Conservation (phyloP, 2,888 invertebrate species). For the Chloromyia formosa region DNA sequence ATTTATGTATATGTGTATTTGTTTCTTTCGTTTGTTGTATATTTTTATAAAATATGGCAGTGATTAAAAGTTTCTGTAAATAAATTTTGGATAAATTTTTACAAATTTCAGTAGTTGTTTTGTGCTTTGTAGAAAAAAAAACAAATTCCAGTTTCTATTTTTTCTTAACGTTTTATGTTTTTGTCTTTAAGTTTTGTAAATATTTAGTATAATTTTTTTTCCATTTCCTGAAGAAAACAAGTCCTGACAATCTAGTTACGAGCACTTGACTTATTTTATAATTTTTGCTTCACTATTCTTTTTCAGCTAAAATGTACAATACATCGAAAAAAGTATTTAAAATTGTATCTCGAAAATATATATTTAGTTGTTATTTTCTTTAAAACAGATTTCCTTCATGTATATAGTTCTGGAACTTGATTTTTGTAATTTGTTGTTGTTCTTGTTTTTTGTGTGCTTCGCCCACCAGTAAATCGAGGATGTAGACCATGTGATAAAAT, state of each 20-base stretch:
- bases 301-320: not conserved
- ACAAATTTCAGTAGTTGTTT: constrained; percentile 6
- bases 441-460: not conserved
- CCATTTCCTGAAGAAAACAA: constrained; percentile 40
- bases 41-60: constrained; percentile 33
- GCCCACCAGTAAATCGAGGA: not conserved
- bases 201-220: constrained; percentile 3
- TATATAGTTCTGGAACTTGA: constrained; percentile 21
- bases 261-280: constrained; percentile 7
- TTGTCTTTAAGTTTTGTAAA: constrained; percentile 38
- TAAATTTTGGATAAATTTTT: constrained; percentile 17
- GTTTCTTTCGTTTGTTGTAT: not conserved
- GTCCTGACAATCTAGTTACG: constrained; percentile 19
- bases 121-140: constrained; percentile 46
- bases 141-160: constrained; percentile 44
- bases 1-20: not conserved
- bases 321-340: not conserved
- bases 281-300: constrained; percentile 49
- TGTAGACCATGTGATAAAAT: not conserved
- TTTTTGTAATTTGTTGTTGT: not conserved
- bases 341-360: constrained; percentile 23
- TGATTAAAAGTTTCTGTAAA: constrained; percentile 15
- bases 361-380: constrained; percentile 1
- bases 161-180: no score
- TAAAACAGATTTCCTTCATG: not conserved